Evolutionary conservation across 2,888 invertebrate genomes (phyloP).

Genomic region (Rhynchonema sp.): DNA sequence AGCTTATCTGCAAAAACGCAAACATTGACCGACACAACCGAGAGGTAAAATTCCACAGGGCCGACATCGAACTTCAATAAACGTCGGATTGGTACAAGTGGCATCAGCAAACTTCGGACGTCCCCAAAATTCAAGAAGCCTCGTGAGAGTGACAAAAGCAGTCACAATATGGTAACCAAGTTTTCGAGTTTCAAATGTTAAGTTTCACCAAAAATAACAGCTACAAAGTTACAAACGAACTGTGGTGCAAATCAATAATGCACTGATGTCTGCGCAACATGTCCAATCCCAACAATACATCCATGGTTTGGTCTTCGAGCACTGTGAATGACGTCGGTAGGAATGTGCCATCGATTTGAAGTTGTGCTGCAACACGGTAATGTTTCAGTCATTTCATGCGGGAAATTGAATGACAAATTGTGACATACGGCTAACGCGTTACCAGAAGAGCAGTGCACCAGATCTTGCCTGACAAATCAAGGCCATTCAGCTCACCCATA

Average conservation of each 20-base stretch:
- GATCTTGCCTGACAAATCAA: no score
- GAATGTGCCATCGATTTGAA: slow-evolving; percentile 80
- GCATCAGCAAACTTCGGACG: no score
- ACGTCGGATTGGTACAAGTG: no score
- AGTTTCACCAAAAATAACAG: background rate
- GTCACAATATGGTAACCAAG: background rate
- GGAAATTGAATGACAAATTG: no score
- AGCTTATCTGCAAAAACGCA: background rate
- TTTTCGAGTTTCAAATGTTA: background rate
- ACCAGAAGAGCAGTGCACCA: no score
- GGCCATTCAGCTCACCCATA: slow-evolving; percentile 48
- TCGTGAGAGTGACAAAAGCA: no score
- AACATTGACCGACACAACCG: background rate
- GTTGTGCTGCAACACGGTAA: slow-evolving; percentile 39
- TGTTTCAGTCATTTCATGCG: no score
- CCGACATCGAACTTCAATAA: no score
- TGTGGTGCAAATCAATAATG: slow-evolving; percentile 52
- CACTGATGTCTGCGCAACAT: slow-evolving; percentile 66
- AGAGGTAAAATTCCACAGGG: no score
- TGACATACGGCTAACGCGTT: no score
- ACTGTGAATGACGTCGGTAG: slow-evolving; percentile 90
- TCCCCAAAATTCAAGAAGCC: no score
- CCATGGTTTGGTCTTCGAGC: slow-evolving; percentile 88
- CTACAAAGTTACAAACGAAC: background rate
- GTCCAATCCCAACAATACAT: slow-evolving; percentile 87